These are phyloP conservation scores for Stegodyphus dumicola DNA, from an alignment of 1,140 invertebrate species.

Conservation along the genomic window DNA sequence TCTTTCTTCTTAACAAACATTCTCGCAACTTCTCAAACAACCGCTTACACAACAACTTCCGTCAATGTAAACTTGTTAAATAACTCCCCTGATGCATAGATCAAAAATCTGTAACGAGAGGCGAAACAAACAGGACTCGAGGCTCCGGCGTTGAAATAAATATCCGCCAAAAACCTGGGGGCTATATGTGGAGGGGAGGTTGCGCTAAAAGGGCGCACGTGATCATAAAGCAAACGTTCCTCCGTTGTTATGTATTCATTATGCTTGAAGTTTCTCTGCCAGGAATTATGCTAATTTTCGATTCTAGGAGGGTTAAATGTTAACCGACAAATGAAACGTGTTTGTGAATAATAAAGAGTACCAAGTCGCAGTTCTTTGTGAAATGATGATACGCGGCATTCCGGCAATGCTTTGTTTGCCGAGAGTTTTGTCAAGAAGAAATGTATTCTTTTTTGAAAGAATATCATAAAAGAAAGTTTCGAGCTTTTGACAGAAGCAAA, in stretches of 20 bases:
- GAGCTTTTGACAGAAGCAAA: too few species aligned
- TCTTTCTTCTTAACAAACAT: not conserved
- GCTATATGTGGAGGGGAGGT: not conserved
- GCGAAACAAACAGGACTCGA: not conserved
- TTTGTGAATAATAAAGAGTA: slow-evolving; percentile 4
- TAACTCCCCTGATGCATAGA: slow-evolving; percentile 1
- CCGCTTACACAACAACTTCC: not conserved
- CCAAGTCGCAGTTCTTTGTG: too few species aligned
- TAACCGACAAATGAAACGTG: slow-evolving; percentile 27
- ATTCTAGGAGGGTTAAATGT: slow-evolving; percentile 18
- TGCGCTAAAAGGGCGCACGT: slow-evolving; percentile 3
- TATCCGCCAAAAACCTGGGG: too few species aligned
- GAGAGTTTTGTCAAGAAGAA: too few species aligned
- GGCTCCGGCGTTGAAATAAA: too few species aligned
- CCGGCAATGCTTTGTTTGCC: too few species aligned
- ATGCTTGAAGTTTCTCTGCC: slow-evolving; percentile 15
- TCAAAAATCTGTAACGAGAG: slow-evolving; percentile 10
- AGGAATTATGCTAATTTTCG: slow-evolving; percentile 24
- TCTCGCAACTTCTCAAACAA: not conserved
- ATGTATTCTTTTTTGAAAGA: too few species aligned
- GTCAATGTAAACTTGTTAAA: slow-evolving; percentile 12
- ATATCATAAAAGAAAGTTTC: too few species aligned
- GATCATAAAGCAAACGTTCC: not conserved
- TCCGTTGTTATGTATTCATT: slow-evolving; percentile 35
- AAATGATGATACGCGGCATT: too few species aligned